phyloP scores from a whole-genome alignment of 1,140 invertebrate species.

The Pollicipes pollicipes region DNA sequence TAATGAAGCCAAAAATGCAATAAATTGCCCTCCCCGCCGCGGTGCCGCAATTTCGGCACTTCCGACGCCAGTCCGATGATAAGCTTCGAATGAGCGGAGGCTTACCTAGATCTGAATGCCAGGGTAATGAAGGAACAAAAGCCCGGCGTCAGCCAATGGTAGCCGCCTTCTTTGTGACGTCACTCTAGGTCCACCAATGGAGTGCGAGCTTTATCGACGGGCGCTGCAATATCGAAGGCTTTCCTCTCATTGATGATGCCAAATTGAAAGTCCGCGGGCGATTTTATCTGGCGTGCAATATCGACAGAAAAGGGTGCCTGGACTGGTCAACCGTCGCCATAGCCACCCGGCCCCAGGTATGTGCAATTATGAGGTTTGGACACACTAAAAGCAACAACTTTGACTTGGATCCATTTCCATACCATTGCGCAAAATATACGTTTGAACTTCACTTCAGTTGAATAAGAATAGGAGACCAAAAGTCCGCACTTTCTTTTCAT shows the following conservation, averaged over 20 bases:
- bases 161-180: background rate
- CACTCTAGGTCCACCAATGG: background rate
- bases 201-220: background rate
- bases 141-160: background rate
- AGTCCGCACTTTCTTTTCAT: no score
- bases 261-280: no score
- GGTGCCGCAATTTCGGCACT: background rate
- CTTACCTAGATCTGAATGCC: background rate
- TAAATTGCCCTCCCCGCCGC: background rate
- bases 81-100: background rate
- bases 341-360: no score
- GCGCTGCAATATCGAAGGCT: background rate
- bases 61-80: background rate
- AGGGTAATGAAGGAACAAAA: background rate
- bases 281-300: no score
- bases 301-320: no score
- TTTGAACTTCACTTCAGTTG: no score
- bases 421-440: no score
- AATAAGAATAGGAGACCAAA: no score
- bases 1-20: slow-evolving; percentile 2
- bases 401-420: no score
- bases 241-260: background rate
- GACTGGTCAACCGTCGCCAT: no score
- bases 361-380: no score
- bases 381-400: no score